Evolutionary conservation across 2,113 vertebrate species (phyloP).

Genomic region (Brachionichthys hirsutus): DNA sequence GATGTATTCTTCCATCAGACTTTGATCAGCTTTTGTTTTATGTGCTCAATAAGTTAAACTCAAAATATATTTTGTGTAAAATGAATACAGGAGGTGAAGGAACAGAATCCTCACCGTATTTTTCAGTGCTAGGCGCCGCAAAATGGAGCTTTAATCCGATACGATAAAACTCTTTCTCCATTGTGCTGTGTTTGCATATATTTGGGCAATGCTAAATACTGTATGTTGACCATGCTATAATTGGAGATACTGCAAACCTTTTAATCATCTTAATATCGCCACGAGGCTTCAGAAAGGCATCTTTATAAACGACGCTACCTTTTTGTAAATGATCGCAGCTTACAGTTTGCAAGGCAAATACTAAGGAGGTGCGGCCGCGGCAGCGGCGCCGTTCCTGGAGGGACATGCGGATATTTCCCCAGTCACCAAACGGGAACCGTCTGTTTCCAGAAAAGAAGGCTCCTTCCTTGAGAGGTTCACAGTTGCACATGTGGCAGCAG

Average conservation of each 20-base stretch:
- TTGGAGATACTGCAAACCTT: not conserved
- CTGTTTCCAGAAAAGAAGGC: slow-evolving; percentile 69
- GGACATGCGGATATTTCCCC: slow-evolving; percentile 56
- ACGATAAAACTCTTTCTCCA: slow-evolving; percentile 11
- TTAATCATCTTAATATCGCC: not conserved
- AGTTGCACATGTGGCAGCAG: slow-evolving; percentile 36
- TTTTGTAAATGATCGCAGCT: not conserved
- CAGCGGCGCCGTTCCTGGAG: slow-evolving; percentile 54
- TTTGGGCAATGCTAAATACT: slow-evolving; percentile 23
- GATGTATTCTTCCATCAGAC: not conserved
- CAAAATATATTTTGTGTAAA: not conserved
- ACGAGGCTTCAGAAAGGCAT: not conserved
- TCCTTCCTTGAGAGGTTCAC: slow-evolving; percentile 61
- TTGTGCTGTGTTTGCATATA: slow-evolving; percentile 48
- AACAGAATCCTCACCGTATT: slow-evolving; percentile 8
- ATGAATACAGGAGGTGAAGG: not conserved
- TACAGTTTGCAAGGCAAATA: slow-evolving; percentile 58
- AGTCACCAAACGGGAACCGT: slow-evolving; percentile 67
- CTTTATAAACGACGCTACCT: not conserved
- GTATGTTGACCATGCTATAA: slow-evolving; percentile 24
- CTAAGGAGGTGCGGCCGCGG: slow-evolving; percentile 29
- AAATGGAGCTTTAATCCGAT: slow-evolving; percentile 40
- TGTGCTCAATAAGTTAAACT: not conserved
- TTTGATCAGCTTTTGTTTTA: not conserved
- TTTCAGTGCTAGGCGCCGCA: slow-evolving; percentile 10